Percentiles rank a stretch among this genome's conserved stretches.
Evolutionary conservation across 1,140 invertebrate genomes (phyloP).

Genomic region (Sesamia nonagrioides): DNA sequence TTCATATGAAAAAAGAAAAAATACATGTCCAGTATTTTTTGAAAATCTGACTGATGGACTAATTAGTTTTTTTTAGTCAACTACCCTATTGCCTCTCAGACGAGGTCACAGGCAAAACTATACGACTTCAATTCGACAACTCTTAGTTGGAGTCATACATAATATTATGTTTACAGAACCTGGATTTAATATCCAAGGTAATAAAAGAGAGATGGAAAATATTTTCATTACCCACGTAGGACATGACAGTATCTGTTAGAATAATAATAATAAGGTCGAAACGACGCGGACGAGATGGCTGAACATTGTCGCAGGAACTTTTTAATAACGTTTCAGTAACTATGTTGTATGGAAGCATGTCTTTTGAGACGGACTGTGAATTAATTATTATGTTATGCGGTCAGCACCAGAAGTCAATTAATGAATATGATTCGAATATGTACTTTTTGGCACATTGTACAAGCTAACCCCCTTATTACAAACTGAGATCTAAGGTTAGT

Average conservation of each 20-base stretch:
- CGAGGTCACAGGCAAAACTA: no score
- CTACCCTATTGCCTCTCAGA: no score
- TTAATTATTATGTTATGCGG: neutral
- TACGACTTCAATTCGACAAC: neutral
- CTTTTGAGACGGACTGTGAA: neutral
- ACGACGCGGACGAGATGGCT: conserved; percentile 55
- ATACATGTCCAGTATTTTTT: no score
- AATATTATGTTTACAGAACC: conserved; percentile 63
- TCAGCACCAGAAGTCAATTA: no score
- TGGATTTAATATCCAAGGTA: conserved; percentile 76
- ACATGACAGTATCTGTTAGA: conserved; percentile 60
- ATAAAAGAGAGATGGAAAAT: conserved; percentile 76
- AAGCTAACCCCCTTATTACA: no score
- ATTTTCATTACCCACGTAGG: conserved; percentile 74
- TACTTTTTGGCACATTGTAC: no score
- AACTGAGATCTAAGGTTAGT: no score
- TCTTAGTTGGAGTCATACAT: conserved; percentile 42
- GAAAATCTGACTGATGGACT: no score
- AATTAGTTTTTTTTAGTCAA: no score
- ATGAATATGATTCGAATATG: no score
- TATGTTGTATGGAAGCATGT: conserved; percentile 8
- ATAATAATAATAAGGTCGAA: conserved; percentile 1
- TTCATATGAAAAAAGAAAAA: no score
- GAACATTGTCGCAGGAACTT: conserved; percentile 52
- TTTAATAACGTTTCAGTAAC: conserved; percentile 52